phyloP scores from a whole-genome alignment of 1,140 invertebrate species.

The Sitobion miscanthi region DNA sequence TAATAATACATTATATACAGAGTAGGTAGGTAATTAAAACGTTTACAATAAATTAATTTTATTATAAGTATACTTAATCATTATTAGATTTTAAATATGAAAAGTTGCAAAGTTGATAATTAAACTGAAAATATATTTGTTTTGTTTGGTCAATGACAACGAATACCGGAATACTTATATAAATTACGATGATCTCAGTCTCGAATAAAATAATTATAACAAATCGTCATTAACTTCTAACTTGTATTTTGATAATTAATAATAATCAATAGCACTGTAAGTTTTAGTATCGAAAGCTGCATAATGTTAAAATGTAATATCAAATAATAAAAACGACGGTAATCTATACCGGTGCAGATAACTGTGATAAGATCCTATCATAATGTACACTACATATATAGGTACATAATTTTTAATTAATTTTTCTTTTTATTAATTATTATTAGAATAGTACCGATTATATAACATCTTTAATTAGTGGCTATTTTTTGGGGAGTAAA shows the following conservation, averaged over 20 bases:
- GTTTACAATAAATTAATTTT: background rate
- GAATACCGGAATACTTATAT: background rate
- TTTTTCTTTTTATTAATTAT: background rate
- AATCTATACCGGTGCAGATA: background rate
- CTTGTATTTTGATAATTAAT: background rate
- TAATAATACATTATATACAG: background rate
- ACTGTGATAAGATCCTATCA: background rate
- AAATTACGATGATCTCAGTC: background rate
- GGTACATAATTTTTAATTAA: background rate
- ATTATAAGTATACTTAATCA: background rate
- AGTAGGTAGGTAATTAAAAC: background rate
- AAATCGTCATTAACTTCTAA: background rate
- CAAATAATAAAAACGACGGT: background rate
- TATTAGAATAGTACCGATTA: background rate
- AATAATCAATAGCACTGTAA: background rate
- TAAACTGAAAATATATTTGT: background rate
- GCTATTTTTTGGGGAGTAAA: conserved; percentile 38
- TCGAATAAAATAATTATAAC: background rate
- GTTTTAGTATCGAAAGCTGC: background rate
- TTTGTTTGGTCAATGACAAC: background rate
- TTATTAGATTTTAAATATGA: background rate
- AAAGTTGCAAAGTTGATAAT: background rate
- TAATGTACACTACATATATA: background rate
- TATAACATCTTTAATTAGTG: background rate
- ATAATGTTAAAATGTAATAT: background rate